Evolutionary conservation across 2,113 vertebrate genomes (phyloP).

Genomic region (Oreochromis spilurus): DNA sequence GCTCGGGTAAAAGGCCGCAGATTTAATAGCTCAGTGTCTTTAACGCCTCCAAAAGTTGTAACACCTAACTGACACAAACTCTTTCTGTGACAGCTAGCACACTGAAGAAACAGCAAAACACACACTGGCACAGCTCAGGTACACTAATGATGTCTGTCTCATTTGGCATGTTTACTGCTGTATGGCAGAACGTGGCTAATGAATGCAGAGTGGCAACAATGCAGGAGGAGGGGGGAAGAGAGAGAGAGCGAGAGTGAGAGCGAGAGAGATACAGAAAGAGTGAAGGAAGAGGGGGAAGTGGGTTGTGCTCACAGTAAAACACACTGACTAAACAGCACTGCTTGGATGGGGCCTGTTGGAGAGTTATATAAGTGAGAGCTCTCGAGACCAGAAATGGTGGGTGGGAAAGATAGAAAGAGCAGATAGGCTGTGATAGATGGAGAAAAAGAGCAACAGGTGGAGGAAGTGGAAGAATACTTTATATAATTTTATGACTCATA

Average conservation of each 20-base stretch:
- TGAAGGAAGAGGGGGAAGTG: conserved; percentile 48
- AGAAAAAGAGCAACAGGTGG: conserved; percentile 25
- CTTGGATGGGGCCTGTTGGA: conserved; percentile 34
- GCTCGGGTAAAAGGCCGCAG: background rate
- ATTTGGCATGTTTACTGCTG: conserved; percentile 56
- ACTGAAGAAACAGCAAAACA: background rate
- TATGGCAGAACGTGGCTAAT: conserved; percentile 56
- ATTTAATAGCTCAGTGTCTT: background rate
- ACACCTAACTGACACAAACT: conserved; percentile 1
- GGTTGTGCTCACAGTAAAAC: conserved; percentile 49
- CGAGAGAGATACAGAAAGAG: conserved; percentile 3
- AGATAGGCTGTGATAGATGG: conserved; percentile 2
- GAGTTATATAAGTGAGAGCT: conserved; percentile 63
- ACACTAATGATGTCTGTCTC: conserved; percentile 44
- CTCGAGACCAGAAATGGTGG: conserved; percentile 37
- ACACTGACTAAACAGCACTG: conserved; percentile 42
- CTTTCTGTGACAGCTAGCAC: background rate
- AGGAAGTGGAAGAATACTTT: background rate
- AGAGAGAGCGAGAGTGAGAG: background rate
- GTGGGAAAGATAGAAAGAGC: conserved; percentile 26
- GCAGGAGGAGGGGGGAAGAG: background rate
- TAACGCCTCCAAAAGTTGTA: background rate
- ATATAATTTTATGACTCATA: conserved; percentile 10
- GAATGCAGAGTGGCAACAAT: conserved; percentile 60
- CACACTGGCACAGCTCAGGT: background rate